These are phyloP conservation scores for Saccostrea glomerata DNA, from an alignment of 1,140 invertebrate genomes.

Conservation along the genomic window DNA sequence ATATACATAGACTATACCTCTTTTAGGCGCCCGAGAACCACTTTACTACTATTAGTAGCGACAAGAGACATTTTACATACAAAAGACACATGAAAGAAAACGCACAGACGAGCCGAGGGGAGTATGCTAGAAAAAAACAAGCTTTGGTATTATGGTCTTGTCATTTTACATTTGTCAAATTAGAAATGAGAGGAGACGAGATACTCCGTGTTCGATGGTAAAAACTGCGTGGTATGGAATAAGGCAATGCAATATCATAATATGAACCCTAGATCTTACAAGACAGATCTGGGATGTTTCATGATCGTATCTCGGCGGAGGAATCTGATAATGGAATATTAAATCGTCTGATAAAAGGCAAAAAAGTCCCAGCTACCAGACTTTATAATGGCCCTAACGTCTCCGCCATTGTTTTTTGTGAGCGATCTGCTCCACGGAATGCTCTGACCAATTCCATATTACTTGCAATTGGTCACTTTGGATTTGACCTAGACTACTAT, in stretches of 20 bases:
- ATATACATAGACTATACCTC: conserved; percentile 9
- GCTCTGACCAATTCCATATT: conserved; percentile 8
- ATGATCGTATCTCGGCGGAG: conserved; percentile 12
- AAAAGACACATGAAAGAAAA: conserved; percentile 35
- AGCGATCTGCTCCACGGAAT: neutral
- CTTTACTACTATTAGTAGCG: conserved; percentile 21
- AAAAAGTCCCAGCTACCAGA: conserved; percentile 23
- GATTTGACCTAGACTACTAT: neutral
- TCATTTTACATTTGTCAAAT: conserved; percentile 27
- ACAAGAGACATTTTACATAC: conserved; percentile 33
- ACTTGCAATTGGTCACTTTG: conserved; percentile 2
- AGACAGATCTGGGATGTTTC: conserved; percentile 22
- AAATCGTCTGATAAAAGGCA: conserved; percentile 31
- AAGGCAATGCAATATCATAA: conserved; percentile 31
- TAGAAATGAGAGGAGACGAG: neutral
- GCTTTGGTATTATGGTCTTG: conserved; percentile 24
- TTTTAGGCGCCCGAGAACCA: conserved; percentile 5
- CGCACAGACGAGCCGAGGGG: conserved; percentile 27
- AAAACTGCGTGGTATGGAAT: conserved; percentile 8
- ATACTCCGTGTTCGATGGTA: neutral
- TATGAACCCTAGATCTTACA: conserved; percentile 26
- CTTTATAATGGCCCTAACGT: neutral
- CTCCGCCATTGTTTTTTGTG: conserved; percentile 7
- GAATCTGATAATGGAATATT: conserved; percentile 34
- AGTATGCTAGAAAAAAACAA: conserved; percentile 32